Evolutionary conservation across 2,797 vertebrate species (phyloP).

Genomic region (Pagetopsis macropterus): DNA sequence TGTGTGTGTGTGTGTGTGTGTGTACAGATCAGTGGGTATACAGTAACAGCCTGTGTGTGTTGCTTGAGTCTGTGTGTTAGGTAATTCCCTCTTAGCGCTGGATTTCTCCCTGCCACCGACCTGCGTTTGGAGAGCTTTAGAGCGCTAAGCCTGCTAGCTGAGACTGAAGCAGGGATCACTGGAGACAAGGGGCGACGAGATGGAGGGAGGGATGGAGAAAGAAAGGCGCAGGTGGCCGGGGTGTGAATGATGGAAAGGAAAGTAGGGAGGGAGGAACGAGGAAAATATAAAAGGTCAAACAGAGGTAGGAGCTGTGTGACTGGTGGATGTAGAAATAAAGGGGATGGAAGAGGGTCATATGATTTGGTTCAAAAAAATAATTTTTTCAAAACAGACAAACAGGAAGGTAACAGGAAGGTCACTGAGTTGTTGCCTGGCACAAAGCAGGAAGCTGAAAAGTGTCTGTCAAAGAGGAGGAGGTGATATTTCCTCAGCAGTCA

Average conservation of each 20-base stretch:
- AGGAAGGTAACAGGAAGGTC: constrained; percentile 42
- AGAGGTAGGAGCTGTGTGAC: constrained; percentile 23
- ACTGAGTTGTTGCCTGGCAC: constrained; percentile 16
- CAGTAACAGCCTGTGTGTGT: constrained; percentile 35
- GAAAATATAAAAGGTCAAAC: constrained; percentile 59
- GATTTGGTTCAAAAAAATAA: neutral
- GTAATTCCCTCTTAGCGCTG: constrained; percentile 75
- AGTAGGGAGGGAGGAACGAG: constrained; percentile 29
- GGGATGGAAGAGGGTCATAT: neutral
- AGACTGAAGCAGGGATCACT: constrained; percentile 75
- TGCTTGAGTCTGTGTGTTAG: constrained; percentile 49
- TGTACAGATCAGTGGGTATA: neutral
- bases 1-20: constrained; percentile 4
- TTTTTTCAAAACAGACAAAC: constrained; percentile 35
- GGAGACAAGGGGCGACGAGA: constrained; percentile 52
- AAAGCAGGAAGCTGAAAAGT: constrained; percentile 40
- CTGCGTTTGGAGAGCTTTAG: constrained; percentile 72
- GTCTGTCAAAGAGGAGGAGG: constrained; percentile 17
- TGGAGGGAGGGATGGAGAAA: constrained; percentile 32
- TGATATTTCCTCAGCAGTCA: constrained; percentile 22
- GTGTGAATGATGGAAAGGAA: constrained; percentile 48
- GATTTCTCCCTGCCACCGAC: constrained; percentile 70
- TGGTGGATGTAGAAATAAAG: constrained; percentile 24
- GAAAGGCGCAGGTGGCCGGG: constrained; percentile 23
- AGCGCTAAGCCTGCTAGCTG: constrained; percentile 71